phyloP scores from a whole-genome alignment of 1,140 invertebrate species.

The Apolygus lucorum region DNA sequence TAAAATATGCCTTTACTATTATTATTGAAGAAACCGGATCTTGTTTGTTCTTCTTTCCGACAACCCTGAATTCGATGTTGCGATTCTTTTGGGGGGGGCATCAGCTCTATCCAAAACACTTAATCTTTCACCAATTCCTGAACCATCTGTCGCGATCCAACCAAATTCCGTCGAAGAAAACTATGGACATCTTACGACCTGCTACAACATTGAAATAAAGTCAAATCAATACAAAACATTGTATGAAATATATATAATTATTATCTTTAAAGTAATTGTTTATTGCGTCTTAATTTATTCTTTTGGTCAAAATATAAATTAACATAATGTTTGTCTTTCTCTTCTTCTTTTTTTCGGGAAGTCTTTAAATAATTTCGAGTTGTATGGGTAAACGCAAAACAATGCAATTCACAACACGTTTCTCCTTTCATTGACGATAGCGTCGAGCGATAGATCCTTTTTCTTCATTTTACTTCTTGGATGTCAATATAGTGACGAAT shows the following conservation, averaged over 20 bases:
- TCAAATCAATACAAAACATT: not conserved
- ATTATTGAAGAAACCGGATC: no score
- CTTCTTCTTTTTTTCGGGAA: not conserved
- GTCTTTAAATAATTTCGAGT: not conserved
- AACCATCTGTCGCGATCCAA: no score
- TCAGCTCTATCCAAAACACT: not conserved
- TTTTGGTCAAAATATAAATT: not conserved
- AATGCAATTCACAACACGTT: not conserved
- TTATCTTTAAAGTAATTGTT: not conserved
- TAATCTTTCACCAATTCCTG: not conserved
- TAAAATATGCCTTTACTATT: no score
- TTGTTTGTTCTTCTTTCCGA: not conserved
- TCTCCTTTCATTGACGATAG: not conserved
- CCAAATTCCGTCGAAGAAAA: no score
- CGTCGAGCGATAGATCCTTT: not conserved
- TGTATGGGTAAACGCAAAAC: not conserved
- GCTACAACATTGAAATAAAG: not conserved
- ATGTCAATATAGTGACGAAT: slow-evolving; percentile 52
- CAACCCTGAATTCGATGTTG: no score
- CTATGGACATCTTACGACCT: not conserved
- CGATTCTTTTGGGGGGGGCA: not conserved
- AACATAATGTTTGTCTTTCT: not conserved
- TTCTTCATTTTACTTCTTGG: slow-evolving; percentile 43
- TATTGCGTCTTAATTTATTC: not conserved
- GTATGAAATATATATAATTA: not conserved